A percentile compares a stretch with the other conserved stretches of the same genome.
Conservation (phyloP, 1,140 invertebrate genomes). For the Drosophila ambigua region DNA sequence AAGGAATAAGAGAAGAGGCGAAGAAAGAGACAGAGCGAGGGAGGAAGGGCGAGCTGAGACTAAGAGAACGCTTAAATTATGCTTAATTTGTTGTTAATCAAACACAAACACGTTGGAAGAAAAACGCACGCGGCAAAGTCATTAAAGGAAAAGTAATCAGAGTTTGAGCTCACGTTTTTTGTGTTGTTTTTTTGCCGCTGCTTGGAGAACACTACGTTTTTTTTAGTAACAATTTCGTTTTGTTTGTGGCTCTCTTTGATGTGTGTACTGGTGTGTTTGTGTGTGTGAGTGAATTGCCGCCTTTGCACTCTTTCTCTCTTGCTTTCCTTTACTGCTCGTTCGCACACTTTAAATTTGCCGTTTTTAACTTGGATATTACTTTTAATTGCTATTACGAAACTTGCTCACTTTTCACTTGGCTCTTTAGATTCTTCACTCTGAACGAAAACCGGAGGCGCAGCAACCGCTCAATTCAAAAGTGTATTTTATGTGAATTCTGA, state of each 20-base stretch:
- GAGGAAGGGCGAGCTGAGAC: constrained; percentile 16
- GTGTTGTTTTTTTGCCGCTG: constrained; percentile 9
- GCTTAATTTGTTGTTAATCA: constrained; percentile 77
- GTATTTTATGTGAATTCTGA: background rate
- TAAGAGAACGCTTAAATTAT: constrained; percentile 64
- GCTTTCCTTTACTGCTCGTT: constrained; percentile 45
- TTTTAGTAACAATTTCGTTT: constrained; percentile 10
- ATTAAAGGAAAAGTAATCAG: constrained; percentile 39
- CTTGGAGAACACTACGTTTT: constrained; percentile 12
- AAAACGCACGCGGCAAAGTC: constrained; percentile 19
- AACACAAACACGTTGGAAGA: constrained; percentile 50
- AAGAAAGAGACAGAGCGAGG: constrained; percentile 28
- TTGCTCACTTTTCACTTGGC: constrained; percentile 5
- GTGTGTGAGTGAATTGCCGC: constrained; percentile 52
- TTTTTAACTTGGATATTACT: constrained; percentile 33
- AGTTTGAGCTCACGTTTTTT: constrained; percentile 66
- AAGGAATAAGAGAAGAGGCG: constrained; percentile 31
- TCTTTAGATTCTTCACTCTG: background rate
- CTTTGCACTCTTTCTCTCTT: constrained; percentile 50
- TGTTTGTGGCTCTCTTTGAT: background rate
- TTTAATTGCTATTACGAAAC: constrained; percentile 17
- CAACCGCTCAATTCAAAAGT: background rate
- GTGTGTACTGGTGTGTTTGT: constrained; percentile 27
- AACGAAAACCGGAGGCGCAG: background rate
- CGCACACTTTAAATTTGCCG: constrained; percentile 69